Evolutionary conservation across 2,888 invertebrate genomes (phyloP).

Genomic region (Steinernema hermaphroditum): DNA sequence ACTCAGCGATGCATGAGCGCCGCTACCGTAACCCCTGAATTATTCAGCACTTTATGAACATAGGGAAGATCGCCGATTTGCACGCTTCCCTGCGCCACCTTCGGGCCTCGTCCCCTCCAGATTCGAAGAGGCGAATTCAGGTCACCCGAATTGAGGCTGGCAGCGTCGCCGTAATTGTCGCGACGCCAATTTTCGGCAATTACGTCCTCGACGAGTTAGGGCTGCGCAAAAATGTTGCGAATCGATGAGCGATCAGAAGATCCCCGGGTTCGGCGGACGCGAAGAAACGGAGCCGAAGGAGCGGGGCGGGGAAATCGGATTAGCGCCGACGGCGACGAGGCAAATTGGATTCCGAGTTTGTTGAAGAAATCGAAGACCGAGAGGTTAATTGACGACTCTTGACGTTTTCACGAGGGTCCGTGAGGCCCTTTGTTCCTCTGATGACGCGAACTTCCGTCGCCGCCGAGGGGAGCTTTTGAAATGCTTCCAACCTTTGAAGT

Average conservation of each 20-base stretch:
- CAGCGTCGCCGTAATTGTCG: slow-evolving; percentile 23
- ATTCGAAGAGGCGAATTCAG: slow-evolving; percentile 14
- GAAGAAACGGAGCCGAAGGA: no score
- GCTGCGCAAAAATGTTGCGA: background rate
- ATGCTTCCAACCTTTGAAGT: no score
- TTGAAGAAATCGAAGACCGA: background rate
- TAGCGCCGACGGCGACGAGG: slow-evolving; percentile 11
- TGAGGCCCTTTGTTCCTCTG: no score
- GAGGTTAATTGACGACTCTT: background rate
- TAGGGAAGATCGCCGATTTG: slow-evolving; percentile 9
- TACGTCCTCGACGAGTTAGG: slow-evolving; percentile 13
- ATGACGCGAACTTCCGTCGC: no score
- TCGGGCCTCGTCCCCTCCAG: background rate
- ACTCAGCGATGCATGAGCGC: slow-evolving; percentile 20
- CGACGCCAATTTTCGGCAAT: slow-evolving; percentile 22
- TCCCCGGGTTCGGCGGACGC: no score
- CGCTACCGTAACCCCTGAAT: slow-evolving; percentile 25
- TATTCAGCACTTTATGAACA: slow-evolving; percentile 14
- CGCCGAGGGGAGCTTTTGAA: no score
- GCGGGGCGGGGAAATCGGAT: slow-evolving; percentile 1
- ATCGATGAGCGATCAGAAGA: background rate
- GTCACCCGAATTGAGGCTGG: slow-evolving; percentile 28
- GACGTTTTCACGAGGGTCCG: no score
- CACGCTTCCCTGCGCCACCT: no score
- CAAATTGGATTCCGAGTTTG: slow-evolving; percentile 19